Evolutionary conservation across 2,113 vertebrate genomes (phyloP), one percentile per base, ranked within the genome.

Genomic region (Nyctibius bracteatus): DNA sequence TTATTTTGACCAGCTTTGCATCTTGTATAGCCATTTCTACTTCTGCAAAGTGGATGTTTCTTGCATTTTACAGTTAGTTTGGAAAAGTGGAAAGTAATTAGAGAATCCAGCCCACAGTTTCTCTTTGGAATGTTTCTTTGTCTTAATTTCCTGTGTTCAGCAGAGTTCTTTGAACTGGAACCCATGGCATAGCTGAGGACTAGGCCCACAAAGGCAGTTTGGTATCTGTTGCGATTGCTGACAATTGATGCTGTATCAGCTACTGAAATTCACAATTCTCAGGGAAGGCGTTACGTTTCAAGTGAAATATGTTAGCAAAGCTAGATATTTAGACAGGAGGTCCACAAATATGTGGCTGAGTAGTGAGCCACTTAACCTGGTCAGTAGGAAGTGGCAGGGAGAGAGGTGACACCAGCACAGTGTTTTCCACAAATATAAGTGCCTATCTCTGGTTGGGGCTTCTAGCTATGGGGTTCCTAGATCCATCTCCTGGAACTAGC

Each of bases 381-480:
- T 78, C 30, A 39, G 84, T 72, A 88, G 31, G 25, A 92, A 74
- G 51, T 35, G 46, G 5, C 59, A 86, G 67, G 55, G 43, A 71
- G 43, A 78, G 33, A 82, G 15, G 14, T 51, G 27, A 58, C 16
- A 62, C 3, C 0, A 0, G 6, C 33, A 44, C 33, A 33, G 28
- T 51, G 14, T 81, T 25, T 93, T 86, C 54, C 28, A 61, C 44
- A 93, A 66, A 28, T 54, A 6, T 4, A 66, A 39, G 2, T 77
- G 23, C 31, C 16, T 43, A 4, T 33, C 20, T 94, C 37, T 93
- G 21, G 4, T 1, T 39, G 20, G 35, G 49, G 15, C 43, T 83
- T 77, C 44, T 88, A 55, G 37, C n/a, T 83, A 14, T 3, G 1
- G 33, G 19, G 6, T 62, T 91, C n/a, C 59, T 79, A 35, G 20